Base-by-base conservation (phyloP, 2,797 vertebrate species). In the Gadopsis bispinosus region DNA sequence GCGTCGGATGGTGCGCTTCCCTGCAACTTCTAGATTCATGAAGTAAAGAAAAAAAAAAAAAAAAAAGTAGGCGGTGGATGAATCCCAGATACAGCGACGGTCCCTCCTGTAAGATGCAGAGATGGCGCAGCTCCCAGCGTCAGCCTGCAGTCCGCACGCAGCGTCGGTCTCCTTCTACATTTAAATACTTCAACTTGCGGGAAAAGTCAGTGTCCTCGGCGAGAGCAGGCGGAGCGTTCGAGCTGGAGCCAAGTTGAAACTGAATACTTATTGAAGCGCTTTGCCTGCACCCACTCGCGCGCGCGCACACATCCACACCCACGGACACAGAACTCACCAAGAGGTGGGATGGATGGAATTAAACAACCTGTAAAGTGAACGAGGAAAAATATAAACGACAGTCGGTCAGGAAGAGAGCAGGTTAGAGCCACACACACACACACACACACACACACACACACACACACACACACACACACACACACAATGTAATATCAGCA, bases 151-250 rank as follows among this genome's bases (percentile, higher is more conserved):
- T 91, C 87, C 91, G 62, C 89, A 78, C 72, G 61, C 89, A 89
- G 91, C 91, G 82, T 91, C 91, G 93, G 90, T 83, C 87, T 91
- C 90, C 83, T 80, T 91, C 91, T 53, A 88, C 94, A 92, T 94
- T 94, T 94, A 94, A 94, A 92, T 91, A 89, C 90, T 89, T 90
- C 90, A 93, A 94, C 91, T 93, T 94, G 92, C 88, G 89, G 86
- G 91, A 92, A 93, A 93, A 93, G 91, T 92, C 87, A 90, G 87
- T 89, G 85, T 92, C 87, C 87, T 93, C 86, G 11, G 69, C 63
- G 85, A 79, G 85, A 92, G 90, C 92, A 88, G 93, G 93, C 91
- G 94, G 91, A 84, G 93, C 91, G 83, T 90, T 69, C 87, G 71
- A 64, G 83, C 87, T 51, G 86, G 63, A 85, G 91, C 88, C 86